Evolutionary conservation across 2,888 invertebrate species (phyloP), one percentile per base, ranked within the genome.

Genomic region (Dryadula phaetusa): DNA sequence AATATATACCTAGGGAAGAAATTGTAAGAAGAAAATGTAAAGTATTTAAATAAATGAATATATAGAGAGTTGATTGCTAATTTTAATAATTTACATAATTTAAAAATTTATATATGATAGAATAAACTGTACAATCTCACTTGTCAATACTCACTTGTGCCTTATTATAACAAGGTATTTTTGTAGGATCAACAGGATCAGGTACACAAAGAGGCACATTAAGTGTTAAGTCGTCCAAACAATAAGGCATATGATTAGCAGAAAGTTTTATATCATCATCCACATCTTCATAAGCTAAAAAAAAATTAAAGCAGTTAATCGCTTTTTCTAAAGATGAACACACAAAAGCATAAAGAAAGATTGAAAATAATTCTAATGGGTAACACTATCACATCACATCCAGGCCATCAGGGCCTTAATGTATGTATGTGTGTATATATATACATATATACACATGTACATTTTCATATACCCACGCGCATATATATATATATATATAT

Each of bases 91-190:
- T n/a, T n/a, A n/a, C n/a, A n/a, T n/a, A n/a, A n/a, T n/a, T n/a
- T n/a, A n/a, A n/a, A n/a, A n/a, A n/a, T n/a, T n/a, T n/a, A n/a
- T 34, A 8, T 34, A 34, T 37, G 16, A 16, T 16, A 7, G 16
- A 12, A 47, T 16, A 52, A 28, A 28, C 16, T 2, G 2, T 32
- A 18, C 10, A 28, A 28, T 8, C 8, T 32, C 8, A 4, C n/a
- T 18, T n/a, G n/a, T n/a, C n/a, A 28, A 58, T 37, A 61, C 64
- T 67, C 82, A 94, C 95, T 87, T 94, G 92, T 72, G 93, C 82
- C 81, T 96, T 96, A 78, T 95, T 94, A 83, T 96, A 96, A 94
- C 95, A 95, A 44, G 95, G 91, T 74, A 93, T 92, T 82, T 94
- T 94, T 1, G 90, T 93, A 54, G 94, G 90, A 80, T 95, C 95